Evolutionary conservation across 1,140 invertebrate species (phyloP).

Genomic region (Ceratosolen solmsi): DNA sequence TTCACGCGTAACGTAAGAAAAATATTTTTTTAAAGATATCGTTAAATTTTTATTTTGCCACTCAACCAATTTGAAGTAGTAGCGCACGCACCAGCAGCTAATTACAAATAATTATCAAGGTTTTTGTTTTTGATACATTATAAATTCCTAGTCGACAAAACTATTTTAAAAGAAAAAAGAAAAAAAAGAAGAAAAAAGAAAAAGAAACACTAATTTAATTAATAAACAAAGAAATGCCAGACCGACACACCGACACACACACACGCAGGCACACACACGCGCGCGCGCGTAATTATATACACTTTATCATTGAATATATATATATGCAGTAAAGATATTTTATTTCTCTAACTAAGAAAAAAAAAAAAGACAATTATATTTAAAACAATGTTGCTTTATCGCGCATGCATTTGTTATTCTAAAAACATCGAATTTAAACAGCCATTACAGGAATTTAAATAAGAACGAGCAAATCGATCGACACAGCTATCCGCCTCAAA

Average conservation of each 20-base stretch:
- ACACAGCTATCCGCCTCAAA: not conserved
- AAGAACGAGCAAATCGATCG: conserved; percentile 39
- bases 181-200: no score
- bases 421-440: conserved; percentile 19
- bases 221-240: conserved; percentile 1
- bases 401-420: not conserved
- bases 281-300: not conserved
- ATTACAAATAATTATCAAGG: conserved; percentile 7
- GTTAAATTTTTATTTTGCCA: conserved; percentile 1
- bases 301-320: no score
- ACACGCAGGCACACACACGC: no score
- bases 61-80: not conserved
- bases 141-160: no score
- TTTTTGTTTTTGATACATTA: not conserved
- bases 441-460: conserved; percentile 17
- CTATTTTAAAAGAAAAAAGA: not conserved
- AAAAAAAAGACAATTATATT: not conserved
- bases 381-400: not conserved
- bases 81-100: not conserved
- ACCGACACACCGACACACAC: no score
- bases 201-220: not conserved
- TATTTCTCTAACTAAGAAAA: no score
- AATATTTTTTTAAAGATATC: not conserved
- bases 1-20: not conserved
- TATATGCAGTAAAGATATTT: not conserved